Evolutionary conservation across 2,888 invertebrate genomes (phyloP), one percentile per base, ranked within the genome.

Genomic region (Flexamia atlantica): DNA sequence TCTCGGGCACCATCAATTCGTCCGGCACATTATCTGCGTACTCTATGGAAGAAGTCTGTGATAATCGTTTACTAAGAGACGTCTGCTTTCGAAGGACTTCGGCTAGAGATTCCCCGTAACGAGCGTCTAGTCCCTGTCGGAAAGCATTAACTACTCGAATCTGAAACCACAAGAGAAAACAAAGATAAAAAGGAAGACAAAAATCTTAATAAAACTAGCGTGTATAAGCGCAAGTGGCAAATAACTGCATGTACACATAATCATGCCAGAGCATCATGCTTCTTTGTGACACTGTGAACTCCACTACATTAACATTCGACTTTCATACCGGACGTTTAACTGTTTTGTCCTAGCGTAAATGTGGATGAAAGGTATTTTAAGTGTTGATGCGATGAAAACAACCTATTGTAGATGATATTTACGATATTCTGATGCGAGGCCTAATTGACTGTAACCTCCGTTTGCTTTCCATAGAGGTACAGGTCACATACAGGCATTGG

Each of bases 131-230:
- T 92, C 99, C 99, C 95, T 98, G 98, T 92, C 99, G 98, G 95
- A 99, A 99, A 93, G 99, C 99, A 94, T 99, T 99, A 93, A 99
- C 99, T 94, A 99, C 99, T 94, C 99, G 98, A 92, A 99, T 99
- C 99, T 99, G 96, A 92, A 93, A 93, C 91, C 89, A 91, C 89
- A 87, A 85, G 46, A 28, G 46, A 74, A 70, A 82, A 80, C 4
- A 23, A 42, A 68, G 81, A 85, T 42, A 81, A 32, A 84, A 81
- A 36, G 60, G 36, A 81, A 83, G n/a, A 57, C 72, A 76, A 83
- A 72, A 76, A 79, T 4, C 10, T 74, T 17, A 32, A 68, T 9
- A 50, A 46, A 84, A 23, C 60, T 64, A 57, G 40, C 20, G n/a
- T 72, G 64, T 32, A 70, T 42, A 70, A 32, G 64, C 64, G 64